Evolutionary conservation across 1,140 invertebrate genomes (phyloP), one percentile per base, ranked within the genome.

Genomic region (Penaeus vannamei): DNA sequence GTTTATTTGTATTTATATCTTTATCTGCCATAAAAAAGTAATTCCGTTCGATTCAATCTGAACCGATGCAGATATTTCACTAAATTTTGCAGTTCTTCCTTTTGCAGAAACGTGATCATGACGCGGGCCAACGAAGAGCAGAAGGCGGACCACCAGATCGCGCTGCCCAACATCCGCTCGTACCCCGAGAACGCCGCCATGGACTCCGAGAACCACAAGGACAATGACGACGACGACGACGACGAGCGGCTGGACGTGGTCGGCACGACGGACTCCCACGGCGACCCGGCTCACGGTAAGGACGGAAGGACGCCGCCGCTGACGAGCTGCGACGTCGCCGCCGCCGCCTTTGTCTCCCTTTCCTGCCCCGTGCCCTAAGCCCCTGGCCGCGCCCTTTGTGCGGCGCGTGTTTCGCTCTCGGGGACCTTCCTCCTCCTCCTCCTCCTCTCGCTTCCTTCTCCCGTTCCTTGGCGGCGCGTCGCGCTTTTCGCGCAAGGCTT

Each of bases 201-300:
- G 89, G 90, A 90, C n/a, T 90, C 85, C 60, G 85, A 86, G 23
- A 88, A 87, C 82, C 87, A 89, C 32, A 89, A 92, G 80, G 93
- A 92, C 85, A 92, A 94, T 85, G 94, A 95, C 77, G 93, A 95
- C 93, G 95, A 96, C 91, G 95, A 96, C 92, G 97, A 98, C 61
- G 97, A 98, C 92, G 96, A 97, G 92, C 95, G 97, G 46, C 94
- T 98, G 91, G 97, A 98, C 93, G 97, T 98, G 2, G 97, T 97
- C 0, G 97, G 97, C 0, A 97, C 97, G 69, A 32, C 94, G 94
- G 26, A 93, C 84, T 86, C 91, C 32, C 92, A 92, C 82, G 90
- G 91, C 19, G 92, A 91, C 69, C 81, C 90, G 17, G 85, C 89
- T 26, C 90, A 89, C 53, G 90, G 87, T 91, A 29, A 86, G 86